Conservation (phyloP, 2,797 vertebrate genomes). For the Leucoraja ocellata region DNA sequence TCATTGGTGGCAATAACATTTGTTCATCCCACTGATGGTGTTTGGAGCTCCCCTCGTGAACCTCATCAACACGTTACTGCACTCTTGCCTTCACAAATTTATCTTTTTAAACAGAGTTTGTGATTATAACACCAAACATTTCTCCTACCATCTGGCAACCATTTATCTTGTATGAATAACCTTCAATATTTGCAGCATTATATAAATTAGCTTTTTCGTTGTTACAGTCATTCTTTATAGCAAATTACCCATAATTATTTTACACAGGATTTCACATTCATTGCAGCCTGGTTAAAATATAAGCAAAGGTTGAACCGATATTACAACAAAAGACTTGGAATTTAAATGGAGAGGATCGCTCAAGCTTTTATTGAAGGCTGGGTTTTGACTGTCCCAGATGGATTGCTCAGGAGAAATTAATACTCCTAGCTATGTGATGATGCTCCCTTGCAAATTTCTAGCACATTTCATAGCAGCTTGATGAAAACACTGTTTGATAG, state of each 20-base stretch:
- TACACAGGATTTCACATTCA: background rate
- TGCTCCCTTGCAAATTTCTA: background rate
- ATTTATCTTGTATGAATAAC: background rate
- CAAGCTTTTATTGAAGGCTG: background rate
- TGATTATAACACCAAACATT: background rate
- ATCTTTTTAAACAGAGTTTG: background rate
- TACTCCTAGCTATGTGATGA: background rate
- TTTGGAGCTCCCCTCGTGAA: background rate
- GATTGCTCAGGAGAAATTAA: background rate
- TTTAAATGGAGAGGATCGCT: background rate
- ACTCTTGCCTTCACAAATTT: background rate
- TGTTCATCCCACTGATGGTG: background rate
- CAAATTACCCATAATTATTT: background rate
- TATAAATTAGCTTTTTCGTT: background rate
- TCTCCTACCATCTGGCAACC: background rate
- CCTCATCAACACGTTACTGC: background rate
- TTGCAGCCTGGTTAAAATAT: background rate
- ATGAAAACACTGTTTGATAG: background rate
- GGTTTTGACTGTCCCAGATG: background rate
- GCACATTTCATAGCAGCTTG: background rate
- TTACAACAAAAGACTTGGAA: background rate
- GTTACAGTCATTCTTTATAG: background rate
- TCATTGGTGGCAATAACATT: background rate
- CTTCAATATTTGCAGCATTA: background rate
- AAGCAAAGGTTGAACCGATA: background rate